phyloP scores from a whole-genome alignment of 2,888 invertebrate species.

The Drosophila prostipennis region DNA sequence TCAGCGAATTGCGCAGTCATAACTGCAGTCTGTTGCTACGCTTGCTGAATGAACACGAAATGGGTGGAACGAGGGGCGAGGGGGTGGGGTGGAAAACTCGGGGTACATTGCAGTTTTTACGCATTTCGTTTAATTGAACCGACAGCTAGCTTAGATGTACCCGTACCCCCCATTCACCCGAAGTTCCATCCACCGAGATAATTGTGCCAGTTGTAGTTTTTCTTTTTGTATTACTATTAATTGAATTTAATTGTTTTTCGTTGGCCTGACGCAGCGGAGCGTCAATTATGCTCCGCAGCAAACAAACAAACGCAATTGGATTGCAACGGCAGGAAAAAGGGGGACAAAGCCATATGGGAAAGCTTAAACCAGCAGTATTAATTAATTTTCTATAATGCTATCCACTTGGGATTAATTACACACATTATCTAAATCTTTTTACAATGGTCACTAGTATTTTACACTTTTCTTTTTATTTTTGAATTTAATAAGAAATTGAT shows the following conservation, averaged over 20 bases:
- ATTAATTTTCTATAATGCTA: conserved; percentile 16
- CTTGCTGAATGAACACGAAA: conserved; percentile 37
- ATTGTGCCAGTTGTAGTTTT: conserved; percentile 54
- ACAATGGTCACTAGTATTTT: background rate
- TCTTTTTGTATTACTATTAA: conserved; percentile 65
- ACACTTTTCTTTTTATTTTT: conserved; percentile 1
- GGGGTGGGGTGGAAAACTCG: background rate
- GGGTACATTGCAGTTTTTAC: conserved; percentile 37
- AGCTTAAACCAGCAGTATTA: conserved; percentile 16
- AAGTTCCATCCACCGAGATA: conserved; percentile 24
- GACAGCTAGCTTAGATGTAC: conserved; percentile 23
- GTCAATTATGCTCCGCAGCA: conserved; percentile 60
- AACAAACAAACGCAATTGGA: conserved; percentile 52
- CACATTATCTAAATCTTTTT: conserved; percentile 6
- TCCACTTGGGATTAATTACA: background rate
- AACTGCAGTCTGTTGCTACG: conserved; percentile 45
- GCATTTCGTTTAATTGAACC: conserved; percentile 37
- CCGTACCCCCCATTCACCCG: conserved; percentile 4
- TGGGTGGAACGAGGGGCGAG: conserved; percentile 12
- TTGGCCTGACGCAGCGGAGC: conserved; percentile 63
- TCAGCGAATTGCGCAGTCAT: conserved; percentile 42
- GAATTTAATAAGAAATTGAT: no score
- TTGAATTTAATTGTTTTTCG: conserved; percentile 77
- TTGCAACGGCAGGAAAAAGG: conserved; percentile 43
- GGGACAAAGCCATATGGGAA: conserved; percentile 33